phyloP scores from a whole-genome alignment of 2,797 vertebrate species.

The Urophycis tenuis region DNA sequence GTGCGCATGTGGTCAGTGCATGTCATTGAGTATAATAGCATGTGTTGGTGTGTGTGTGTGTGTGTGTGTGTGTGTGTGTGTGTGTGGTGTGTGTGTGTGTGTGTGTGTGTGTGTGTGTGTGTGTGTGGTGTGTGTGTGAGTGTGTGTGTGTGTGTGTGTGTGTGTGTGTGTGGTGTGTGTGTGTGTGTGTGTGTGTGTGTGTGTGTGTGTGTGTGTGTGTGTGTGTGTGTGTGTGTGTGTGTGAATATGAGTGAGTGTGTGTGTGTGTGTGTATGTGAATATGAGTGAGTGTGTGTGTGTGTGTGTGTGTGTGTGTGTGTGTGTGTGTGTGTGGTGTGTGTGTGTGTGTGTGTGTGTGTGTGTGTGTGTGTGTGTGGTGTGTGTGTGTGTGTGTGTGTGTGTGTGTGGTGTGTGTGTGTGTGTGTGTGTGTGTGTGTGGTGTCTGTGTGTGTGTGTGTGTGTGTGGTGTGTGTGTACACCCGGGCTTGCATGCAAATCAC shows the following conservation, averaged over 20 bases:
- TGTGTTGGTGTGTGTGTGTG: not conserved
- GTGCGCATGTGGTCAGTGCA: conserved; percentile 5
- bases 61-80: not conserved
- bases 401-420: not conserved
- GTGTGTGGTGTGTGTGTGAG: not conserved
- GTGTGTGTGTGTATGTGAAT: not conserved
- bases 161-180: not conserved
- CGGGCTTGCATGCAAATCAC: not conserved
- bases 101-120: not conserved
- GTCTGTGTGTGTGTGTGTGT: not conserved
- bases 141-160: not conserved
- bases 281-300: not conserved
- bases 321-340: conserved; percentile 2
- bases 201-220: conserved; percentile 3
- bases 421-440: not conserved
- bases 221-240: not conserved
- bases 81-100: not conserved
- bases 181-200: not conserved
- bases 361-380: not conserved
- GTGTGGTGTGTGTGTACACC: not conserved
- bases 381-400: conserved; percentile 1
- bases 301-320: not conserved
- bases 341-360: not conserved
- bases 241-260: too few species aligned
- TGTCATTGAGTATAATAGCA: not conserved